Evolutionary conservation across 2,888 invertebrate species (phyloP).

Genomic region (Acrobasis repandana): DNA sequence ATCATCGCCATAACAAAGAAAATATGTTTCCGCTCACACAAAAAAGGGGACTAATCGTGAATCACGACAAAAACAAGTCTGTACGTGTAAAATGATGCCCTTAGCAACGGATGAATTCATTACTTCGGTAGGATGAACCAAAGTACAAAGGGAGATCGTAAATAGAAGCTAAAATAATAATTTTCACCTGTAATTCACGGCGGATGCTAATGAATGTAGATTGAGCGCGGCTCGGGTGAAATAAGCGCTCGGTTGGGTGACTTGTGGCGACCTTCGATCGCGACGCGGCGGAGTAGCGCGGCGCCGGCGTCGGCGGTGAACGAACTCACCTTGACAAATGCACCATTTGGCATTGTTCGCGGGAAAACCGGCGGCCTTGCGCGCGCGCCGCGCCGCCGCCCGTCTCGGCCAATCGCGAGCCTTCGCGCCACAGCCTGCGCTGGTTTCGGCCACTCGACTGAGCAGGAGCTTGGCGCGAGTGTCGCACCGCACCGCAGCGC

Average conservation of each 20-base stretch:
- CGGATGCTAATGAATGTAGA: slow-evolving; percentile 67
- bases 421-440: slow-evolving; percentile 80
- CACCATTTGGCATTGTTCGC: slow-evolving; percentile 84
- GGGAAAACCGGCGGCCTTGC: slow-evolving; percentile 83
- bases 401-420: slow-evolving; percentile 66
- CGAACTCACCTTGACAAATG: slow-evolving; percentile 84
- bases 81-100: slow-evolving; percentile 11
- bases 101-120: slow-evolving; percentile 10
- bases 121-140: slow-evolving; percentile 24
- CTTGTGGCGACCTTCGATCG: slow-evolving; percentile 76
- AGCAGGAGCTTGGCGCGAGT: slow-evolving; percentile 34
- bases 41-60: slow-evolving; percentile 21
- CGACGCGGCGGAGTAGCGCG: slow-evolving; percentile 56
- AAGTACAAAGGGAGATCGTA: slow-evolving; percentile 30
- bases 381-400: slow-evolving; percentile 66
- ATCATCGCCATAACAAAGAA: slow-evolving; percentile 15
- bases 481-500: slow-evolving; percentile 46
- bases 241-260: slow-evolving; percentile 55
- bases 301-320: slow-evolving; percentile 78
- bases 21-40: slow-evolving; percentile 18
- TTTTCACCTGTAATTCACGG: slow-evolving; percentile 71
- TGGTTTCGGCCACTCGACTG: slow-evolving; percentile 61
- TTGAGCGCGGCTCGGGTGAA: slow-evolving; percentile 53
- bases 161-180: slow-evolving; percentile 46
- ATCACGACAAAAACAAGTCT: slow-evolving; percentile 26